These are phyloP conservation scores for Cisticola juncidis DNA, from an alignment of 2,113 vertebrate species.

Conservation along the genomic window DNA sequence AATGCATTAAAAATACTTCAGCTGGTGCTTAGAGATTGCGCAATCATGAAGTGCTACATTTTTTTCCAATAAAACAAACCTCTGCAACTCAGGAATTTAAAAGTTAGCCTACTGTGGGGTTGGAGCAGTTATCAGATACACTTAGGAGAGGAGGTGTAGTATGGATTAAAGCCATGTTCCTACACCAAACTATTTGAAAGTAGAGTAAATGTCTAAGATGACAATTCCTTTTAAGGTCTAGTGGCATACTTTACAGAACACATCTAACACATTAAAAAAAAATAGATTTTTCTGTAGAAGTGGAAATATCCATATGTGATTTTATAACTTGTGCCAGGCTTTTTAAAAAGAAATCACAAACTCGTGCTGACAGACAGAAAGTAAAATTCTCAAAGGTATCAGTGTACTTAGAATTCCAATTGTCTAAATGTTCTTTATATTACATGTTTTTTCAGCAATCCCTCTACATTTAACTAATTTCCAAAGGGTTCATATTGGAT, in stretches of 20 bases:
- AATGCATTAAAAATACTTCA: neutral
- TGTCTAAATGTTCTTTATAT: neutral
- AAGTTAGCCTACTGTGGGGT: neutral
- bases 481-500: neutral
- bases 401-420: neutral
- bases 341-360: neutral
- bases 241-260: neutral
- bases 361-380: neutral
- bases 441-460: neutral
- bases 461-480: neutral
- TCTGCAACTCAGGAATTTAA: neutral
- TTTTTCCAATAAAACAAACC: neutral
- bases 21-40: neutral
- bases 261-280: neutral
- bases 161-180: neutral
- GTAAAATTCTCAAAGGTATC: neutral
- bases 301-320: neutral
- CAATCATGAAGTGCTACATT: neutral
- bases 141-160: neutral
- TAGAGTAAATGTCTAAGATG: neutral
- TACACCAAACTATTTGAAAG: neutral
- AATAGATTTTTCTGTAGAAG: neutral
- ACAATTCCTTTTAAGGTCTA: neutral
- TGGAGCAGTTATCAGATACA: neutral
- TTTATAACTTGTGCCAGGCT: neutral